Evolutionary conservation across 2,113 vertebrate genomes (phyloP).

Genomic region (Hippocampus mohnikei): DNA sequence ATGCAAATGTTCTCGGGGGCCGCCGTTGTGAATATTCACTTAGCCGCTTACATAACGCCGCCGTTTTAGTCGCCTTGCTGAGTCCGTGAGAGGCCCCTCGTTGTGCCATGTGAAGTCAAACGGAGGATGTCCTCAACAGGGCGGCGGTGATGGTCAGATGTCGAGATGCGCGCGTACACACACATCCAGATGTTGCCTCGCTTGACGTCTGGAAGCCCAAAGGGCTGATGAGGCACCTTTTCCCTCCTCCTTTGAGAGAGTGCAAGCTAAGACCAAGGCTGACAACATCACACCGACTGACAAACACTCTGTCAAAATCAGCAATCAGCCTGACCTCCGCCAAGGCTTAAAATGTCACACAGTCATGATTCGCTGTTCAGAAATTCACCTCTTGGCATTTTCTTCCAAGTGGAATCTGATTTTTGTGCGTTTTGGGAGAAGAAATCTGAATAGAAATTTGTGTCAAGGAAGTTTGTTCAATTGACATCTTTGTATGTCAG

Average conservation of each 20-base stretch:
- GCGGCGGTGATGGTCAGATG: slow-evolving; percentile 47
- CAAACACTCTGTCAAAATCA: slow-evolving; percentile 41
- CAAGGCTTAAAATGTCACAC: neutral
- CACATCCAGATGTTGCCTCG: slow-evolving; percentile 56
- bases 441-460: no score
- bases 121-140: slow-evolving; percentile 32
- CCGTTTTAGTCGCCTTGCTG: slow-evolving; percentile 40
- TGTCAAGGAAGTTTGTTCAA: neutral
- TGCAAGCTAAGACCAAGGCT: slow-evolving; percentile 41
- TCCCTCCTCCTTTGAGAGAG: slow-evolving; percentile 44
- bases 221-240: slow-evolving; percentile 59
- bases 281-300: slow-evolving; percentile 32
- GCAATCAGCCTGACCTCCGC: slow-evolving; percentile 18
- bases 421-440: no score
- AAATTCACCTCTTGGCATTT: neutral
- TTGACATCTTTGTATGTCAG: neutral
- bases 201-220: slow-evolving; percentile 39
- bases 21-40: slow-evolving; percentile 45
- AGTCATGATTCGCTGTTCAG: neutral
- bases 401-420: no score
- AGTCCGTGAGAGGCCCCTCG: slow-evolving; percentile 48
- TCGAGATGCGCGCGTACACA: slow-evolving; percentile 33
- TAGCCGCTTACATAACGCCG: slow-evolving; percentile 42
- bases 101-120: slow-evolving; percentile 47
- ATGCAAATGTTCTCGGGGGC: slow-evolving; percentile 40